These are phyloP conservation scores for Sinocyclocheilus grahami DNA, from an alignment of 2,113 vertebrate genomes.

Conservation along the genomic window DNA sequence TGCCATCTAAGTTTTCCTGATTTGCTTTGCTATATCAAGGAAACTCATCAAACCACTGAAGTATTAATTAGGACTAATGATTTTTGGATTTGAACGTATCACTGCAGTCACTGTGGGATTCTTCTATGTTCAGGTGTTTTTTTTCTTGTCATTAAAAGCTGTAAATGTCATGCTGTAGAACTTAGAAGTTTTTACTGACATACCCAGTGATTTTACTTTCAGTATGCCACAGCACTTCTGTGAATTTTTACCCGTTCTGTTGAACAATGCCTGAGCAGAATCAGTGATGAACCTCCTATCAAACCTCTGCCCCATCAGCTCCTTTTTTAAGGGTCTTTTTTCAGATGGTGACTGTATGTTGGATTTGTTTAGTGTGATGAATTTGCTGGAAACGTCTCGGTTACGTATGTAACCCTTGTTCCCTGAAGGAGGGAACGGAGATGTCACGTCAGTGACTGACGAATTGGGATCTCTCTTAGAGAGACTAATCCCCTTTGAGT, in stretches of 20 bases:
- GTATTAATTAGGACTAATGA: constrained; percentile 7
- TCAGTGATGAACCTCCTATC: constrained; percentile 14
- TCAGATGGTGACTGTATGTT: constrained; percentile 16
- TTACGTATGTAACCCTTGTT: no score
- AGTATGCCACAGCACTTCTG: neutral
- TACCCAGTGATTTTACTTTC: neutral
- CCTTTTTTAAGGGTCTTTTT: constrained; percentile 21
- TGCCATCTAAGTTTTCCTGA: neutral
- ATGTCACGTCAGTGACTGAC: no score
- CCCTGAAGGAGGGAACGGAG: no score
- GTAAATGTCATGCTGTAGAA: neutral
- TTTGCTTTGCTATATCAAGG: neutral
- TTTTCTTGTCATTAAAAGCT: neutral
- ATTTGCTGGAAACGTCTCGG: constrained; percentile 2
- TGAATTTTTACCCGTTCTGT: neutral
- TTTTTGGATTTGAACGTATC: neutral
- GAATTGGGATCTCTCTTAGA: no score
- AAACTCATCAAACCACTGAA: constrained; percentile 4
- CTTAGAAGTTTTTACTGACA: neutral
- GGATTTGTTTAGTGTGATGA: constrained; percentile 29
- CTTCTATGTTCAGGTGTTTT: neutral
- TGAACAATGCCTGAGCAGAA: constrained; percentile 4
- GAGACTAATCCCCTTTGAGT: no score
- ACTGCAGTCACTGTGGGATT: neutral
- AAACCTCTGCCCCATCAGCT: constrained; percentile 3